These are phyloP conservation scores for Pseudoips prasinana DNA, from an alignment of 2,888 invertebrate genomes.

Conservation along the genomic window DNA sequence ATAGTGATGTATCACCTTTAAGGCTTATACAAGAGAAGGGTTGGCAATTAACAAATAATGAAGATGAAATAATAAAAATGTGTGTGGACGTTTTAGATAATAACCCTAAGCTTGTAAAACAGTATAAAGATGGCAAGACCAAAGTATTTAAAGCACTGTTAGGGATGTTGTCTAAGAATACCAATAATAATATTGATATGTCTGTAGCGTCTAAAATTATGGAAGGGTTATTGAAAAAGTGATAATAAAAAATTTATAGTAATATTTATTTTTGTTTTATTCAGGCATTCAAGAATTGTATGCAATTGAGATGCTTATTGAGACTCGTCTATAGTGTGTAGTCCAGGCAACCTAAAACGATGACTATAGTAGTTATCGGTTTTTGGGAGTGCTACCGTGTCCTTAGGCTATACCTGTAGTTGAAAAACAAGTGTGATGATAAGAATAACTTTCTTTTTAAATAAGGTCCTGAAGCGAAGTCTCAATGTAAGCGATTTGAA, in stretches of 20 bases:
- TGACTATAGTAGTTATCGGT: too few species aligned
- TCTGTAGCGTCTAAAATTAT: conserved; percentile 81
- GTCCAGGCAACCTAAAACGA: too few species aligned
- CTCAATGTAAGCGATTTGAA: too few species aligned
- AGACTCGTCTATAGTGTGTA: too few species aligned
- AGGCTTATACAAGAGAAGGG: conserved; percentile 83
- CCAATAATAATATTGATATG: conserved; percentile 86
- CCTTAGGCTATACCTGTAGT: too few species aligned
- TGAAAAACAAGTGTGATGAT: too few species aligned
- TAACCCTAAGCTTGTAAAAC: conserved; percentile 85
- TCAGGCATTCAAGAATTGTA: too few species aligned
- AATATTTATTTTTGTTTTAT: conserved; percentile 21
- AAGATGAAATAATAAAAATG: conserved; percentile 78
- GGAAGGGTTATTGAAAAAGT: conserved; percentile 82
- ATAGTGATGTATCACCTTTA: conserved; percentile 45
- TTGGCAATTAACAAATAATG: conserved; percentile 85
- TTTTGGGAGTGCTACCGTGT: too few species aligned
- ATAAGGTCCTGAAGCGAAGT: too few species aligned
- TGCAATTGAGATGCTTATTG: too few species aligned
- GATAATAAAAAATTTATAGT: conserved; percentile 42
- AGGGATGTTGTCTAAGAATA: conserved; percentile 81
- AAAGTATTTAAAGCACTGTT: conserved; percentile 86
- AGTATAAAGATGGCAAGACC: conserved; percentile 86
- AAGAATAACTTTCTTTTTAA: too few species aligned
- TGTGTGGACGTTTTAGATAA: conserved; percentile 84